Evolutionary conservation across 2,797 vertebrate genomes (phyloP).

Genomic region (Austrolebias charrua): DNA sequence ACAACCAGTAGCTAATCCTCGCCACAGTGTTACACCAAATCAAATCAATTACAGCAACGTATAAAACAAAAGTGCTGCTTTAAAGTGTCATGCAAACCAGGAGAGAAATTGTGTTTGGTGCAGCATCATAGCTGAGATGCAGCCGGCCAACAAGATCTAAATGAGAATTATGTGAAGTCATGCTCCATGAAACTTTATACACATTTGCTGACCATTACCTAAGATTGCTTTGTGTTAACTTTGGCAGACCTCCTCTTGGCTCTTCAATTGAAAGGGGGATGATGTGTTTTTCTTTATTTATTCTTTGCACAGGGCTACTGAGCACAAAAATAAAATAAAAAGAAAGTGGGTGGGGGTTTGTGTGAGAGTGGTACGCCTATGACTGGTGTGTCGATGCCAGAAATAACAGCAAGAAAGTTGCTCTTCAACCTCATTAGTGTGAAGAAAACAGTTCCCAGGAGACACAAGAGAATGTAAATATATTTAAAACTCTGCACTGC

Average conservation of each 20-base stretch:
- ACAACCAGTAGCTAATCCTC: constrained; percentile 62
- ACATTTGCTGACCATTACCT: constrained; percentile 82
- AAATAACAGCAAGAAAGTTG: constrained; percentile 87
- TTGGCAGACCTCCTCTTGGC: constrained; percentile 83
- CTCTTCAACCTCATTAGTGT: constrained; percentile 90
- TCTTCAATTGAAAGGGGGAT: constrained; percentile 80
- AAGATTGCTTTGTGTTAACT: constrained; percentile 87
- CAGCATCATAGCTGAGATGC: constrained; percentile 52
- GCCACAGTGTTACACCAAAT: constrained; percentile 46
- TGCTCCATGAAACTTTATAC: constrained; percentile 77
- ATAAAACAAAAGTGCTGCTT: constrained; percentile 56
- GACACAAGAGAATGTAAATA: constrained; percentile 87
- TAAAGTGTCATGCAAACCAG: constrained; percentile 36
- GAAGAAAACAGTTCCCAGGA: constrained; percentile 87
- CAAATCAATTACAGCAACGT: constrained; percentile 58
- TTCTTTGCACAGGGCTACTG: constrained; percentile 92
- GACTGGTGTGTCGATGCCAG: constrained; percentile 84
- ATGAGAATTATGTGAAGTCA: constrained; percentile 81
- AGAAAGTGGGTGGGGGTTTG: constrained; percentile 29
- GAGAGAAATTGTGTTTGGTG: constrained; percentile 15
- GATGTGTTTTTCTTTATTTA: constrained; percentile 93
- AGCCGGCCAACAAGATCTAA: constrained; percentile 75
- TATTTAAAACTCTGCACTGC: constrained; percentile 82
- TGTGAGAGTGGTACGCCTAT: constrained; percentile 73
- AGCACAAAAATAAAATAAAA: constrained; percentile 65